Evolutionary conservation across 2,113 vertebrate species (phyloP).

Genomic region (Seriola aureovittata): DNA sequence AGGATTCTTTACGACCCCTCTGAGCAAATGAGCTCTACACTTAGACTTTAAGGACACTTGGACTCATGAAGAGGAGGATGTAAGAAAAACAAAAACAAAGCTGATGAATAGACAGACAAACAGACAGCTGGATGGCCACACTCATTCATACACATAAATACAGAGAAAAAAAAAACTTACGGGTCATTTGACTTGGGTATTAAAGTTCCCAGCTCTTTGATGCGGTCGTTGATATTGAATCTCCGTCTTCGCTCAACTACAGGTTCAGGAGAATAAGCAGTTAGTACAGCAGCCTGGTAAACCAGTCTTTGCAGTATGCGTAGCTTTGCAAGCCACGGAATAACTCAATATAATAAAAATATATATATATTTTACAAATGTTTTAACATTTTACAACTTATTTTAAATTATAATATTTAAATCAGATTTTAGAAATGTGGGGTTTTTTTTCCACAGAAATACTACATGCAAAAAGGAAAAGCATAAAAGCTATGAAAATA

Average conservation of each 20-base stretch:
- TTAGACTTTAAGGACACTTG: constrained; percentile 25
- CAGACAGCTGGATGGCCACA: neutral
- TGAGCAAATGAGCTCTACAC: neutral
- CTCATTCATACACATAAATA: neutral
- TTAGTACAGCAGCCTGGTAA: neutral
- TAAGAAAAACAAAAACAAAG: constrained; percentile 12
- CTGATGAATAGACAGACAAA: constrained; percentile 5
- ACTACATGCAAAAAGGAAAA: too few species aligned
- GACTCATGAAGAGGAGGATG: neutral
- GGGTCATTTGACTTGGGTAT: constrained; percentile 94
- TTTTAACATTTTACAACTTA: neutral
- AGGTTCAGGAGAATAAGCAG: neutral
- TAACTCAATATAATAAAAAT: neutral
- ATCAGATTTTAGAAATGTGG: too few species aligned
- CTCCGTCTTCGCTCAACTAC: constrained; percentile 92
- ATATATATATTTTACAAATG: too few species aligned
- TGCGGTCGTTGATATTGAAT: constrained; percentile 96
- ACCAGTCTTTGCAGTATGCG: neutral
- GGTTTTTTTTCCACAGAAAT: too few species aligned
- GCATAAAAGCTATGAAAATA: too few species aligned
- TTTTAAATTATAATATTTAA: neutral
- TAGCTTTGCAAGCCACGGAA: neutral
- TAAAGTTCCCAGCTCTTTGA: constrained; percentile 93
- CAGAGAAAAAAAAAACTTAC: constrained; percentile 79
- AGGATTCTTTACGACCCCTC: constrained; percentile 79